Evolutionary conservation across 2,888 invertebrate species (phyloP), one percentile per base, ranked within the genome.

Genomic region (Drosophila monieri): DNA sequence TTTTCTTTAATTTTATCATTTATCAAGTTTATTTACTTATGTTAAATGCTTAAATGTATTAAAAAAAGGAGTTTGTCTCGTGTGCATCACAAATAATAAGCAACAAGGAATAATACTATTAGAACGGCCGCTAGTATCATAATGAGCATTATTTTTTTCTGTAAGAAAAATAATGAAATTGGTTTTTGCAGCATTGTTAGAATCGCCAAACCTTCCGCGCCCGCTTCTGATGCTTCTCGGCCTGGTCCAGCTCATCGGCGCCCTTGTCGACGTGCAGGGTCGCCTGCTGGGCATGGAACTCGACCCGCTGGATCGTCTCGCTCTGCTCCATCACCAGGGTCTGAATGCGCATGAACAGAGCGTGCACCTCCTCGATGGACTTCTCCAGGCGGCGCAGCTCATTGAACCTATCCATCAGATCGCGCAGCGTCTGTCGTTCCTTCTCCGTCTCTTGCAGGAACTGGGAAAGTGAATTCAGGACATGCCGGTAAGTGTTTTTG

Each of bases 271-370:
- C 89, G 49, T 84, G 87, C 0, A 89, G 73, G 1, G 90, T 81
- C 3, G 92, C 92, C 59, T 90, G 90, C 48, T 91, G 90, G 10
- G 91, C 91, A 78, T 92, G 91, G 65, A 90, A 91, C 76, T 92
- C 92, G 0, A 92, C 91, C 12, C 91, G 79, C 68, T 91, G 91
- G 62, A 92, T 91, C 39, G 89, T 87, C 65, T 91, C 91, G 66
- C 90, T 91, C 86, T 92, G 92, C 70, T 92, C 92, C 74, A 91
- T 81, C 25, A 92, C 91, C 51, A 92, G 78, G 12, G 90, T 91
- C 70, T 91, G 91, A 59, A 92, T 91, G 53, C 91, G 88, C 74
- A 92, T 73, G 70, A 92, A 92, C 27, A 92, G 76, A 1, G 91
- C 90, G 61, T 91, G 91, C 0, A 92, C 92, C 79, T 92, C 92